These are phyloP conservation scores for Phaedon cochleariae DNA, from an alignment of 2,888 invertebrate genomes.

Conservation along the genomic window DNA sequence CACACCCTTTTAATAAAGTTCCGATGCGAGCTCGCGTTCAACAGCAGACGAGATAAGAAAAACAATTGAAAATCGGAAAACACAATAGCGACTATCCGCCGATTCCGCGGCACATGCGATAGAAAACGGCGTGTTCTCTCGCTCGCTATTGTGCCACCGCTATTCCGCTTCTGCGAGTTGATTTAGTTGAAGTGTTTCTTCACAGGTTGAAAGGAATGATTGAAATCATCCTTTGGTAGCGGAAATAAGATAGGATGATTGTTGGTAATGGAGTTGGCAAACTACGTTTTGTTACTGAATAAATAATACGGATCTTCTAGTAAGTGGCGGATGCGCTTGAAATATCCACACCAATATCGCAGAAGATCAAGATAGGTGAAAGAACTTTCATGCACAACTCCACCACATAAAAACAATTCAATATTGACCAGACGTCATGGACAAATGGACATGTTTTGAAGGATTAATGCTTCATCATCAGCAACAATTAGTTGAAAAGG, in stretches of 20 bases:
- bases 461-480: too few relatives aligned
- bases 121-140: not conserved
- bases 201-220: not conserved
- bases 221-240: not conserved
- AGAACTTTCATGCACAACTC: too few relatives aligned
- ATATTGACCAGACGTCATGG: too few relatives aligned
- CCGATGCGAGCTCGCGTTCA: constrained; percentile 30
- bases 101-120: constrained; percentile 1
- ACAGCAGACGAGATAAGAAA: constrained; percentile 40
- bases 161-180: not conserved
- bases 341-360: too few relatives aligned
- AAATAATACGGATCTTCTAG: too few relatives aligned
- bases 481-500: too few relatives aligned
- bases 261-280: too few relatives aligned
- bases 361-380: too few relatives aligned
- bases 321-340: too few relatives aligned
- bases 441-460: too few relatives aligned
- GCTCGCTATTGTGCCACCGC: not conserved
- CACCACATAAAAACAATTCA: too few relatives aligned
- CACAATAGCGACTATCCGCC: constrained; percentile 24
- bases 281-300: not conserved
- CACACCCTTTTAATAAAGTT: constrained; percentile 42
- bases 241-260: not conserved
- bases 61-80: constrained; percentile 38
- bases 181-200: not conserved